Conservation (phyloP, 2,797 vertebrate genomes). For the Ptychadena robeensis region DNA sequence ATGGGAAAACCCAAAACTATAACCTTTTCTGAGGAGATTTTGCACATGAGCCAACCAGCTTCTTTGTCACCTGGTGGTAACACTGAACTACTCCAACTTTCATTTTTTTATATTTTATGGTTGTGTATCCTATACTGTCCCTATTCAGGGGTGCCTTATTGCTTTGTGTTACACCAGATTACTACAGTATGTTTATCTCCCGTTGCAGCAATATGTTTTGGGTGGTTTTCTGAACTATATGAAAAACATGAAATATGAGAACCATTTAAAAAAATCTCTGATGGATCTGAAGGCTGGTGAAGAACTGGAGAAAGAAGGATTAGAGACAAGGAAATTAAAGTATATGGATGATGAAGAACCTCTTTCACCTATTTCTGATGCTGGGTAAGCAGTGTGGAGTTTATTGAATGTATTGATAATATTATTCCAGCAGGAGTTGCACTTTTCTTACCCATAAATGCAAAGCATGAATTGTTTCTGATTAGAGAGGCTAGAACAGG, state of each 20-base stretch:
- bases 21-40: too few relatives aligned
- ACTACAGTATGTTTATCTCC: not conserved
- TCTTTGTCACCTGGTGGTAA: too few relatives aligned
- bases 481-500: too few relatives aligned
- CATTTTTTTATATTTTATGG: too few relatives aligned
- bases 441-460: too few relatives aligned
- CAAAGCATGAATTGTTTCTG: too few relatives aligned
- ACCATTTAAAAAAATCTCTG: conserved; percentile 72
- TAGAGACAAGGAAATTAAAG: conserved; percentile 70
- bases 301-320: conserved; percentile 70
- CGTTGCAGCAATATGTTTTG: conserved; percentile 75
- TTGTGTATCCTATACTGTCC: too few relatives aligned
- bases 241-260: conserved; percentile 74
- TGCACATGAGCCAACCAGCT: too few relatives aligned
- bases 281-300: conserved; percentile 69
- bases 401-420: not conserved
- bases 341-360: conserved; percentile 76
- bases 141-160: too few relatives aligned
- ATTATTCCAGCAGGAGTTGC: not conserved
- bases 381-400: conserved; percentile 68
- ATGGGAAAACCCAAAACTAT: too few relatives aligned
- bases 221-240: conserved; percentile 84
- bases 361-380: conserved; percentile 75
- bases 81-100: too few relatives aligned
- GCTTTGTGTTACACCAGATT: not conserved